These are phyloP conservation scores for Himalopsyche japonica DNA, from an alignment of 2,888 invertebrate species.

Conservation along the genomic window DNA sequence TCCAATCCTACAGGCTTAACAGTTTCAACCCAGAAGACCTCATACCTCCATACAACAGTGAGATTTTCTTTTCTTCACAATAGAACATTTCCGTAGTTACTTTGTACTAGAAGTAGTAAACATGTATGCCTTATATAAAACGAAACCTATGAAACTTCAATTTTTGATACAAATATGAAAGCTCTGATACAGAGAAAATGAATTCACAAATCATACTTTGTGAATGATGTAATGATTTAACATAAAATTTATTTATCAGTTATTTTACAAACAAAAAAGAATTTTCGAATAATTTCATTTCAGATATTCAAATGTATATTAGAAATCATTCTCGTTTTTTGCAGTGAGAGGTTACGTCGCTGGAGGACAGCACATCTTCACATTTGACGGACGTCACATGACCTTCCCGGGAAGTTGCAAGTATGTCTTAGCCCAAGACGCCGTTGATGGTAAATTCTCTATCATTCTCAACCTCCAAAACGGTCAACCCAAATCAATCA, in stretches of 20 bases:
- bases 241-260: no score
- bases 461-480: slow-evolving; percentile 72
- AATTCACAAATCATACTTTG: no score
- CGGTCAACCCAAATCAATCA: slow-evolving; percentile 69
- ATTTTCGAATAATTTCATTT: no score
- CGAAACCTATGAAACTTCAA: no score
- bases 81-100: no score
- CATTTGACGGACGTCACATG: slow-evolving; percentile 82
- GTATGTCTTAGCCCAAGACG: slow-evolving; percentile 83
- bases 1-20: slow-evolving; percentile 61
- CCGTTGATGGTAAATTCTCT: slow-evolving; percentile 84
- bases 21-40: slow-evolving; percentile 18
- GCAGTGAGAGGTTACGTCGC: slow-evolving; percentile 51
- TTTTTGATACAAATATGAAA: no score
- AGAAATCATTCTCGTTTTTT: neutral
- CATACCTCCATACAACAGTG: slow-evolving; percentile 32
- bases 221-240: no score
- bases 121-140: no score
- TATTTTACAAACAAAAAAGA: no score
- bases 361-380: slow-evolving; percentile 84
- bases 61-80: neutral
- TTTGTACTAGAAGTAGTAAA: no score
- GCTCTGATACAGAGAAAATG: no score
- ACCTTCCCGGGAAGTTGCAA: slow-evolving; percentile 82
- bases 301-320: neutral